phyloP scores from a whole-genome alignment of 2,113 vertebrate genomes.

The Strigops habroptila region DNA sequence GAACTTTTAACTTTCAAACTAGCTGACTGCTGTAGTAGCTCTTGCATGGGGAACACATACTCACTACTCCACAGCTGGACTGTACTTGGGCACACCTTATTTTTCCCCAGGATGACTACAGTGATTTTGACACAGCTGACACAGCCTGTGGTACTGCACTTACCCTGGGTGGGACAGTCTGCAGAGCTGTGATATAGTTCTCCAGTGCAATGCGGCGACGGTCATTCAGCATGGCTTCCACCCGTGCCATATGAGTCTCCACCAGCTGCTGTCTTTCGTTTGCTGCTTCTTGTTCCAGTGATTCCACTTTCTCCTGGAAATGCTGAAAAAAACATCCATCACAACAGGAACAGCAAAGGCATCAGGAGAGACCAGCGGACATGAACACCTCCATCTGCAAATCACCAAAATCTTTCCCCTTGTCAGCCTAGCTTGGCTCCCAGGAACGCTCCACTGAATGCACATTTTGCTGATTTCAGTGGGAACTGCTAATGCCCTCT shows the following conservation, averaged over 20 bases:
- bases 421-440: background rate
- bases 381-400: background rate
- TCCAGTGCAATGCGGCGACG: slow-evolving; percentile 92
- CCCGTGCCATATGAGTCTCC: slow-evolving; percentile 96
- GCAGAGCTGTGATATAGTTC: slow-evolving; percentile 93
- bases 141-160: background rate
- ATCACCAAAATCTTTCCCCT: background rate
- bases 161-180: slow-evolving; percentile 84
- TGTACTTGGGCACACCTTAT: background rate
- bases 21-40: background rate
- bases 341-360: background rate
- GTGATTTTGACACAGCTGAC: background rate
- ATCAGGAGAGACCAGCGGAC: background rate
- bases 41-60: background rate
- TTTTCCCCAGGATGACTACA: background rate
- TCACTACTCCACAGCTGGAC: background rate
- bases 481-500: background rate
- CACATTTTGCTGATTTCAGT: background rate
- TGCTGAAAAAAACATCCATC: slow-evolving; percentile 71
- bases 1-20: background rate
- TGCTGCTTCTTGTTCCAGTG: slow-evolving; percentile 94
- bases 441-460: background rate
- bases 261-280: slow-evolving; percentile 95
- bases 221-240: slow-evolving; percentile 95
- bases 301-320: slow-evolving; percentile 98